phyloP scores from a whole-genome alignment of 1,140 invertebrate species.

The Bombus confusus region DNA sequence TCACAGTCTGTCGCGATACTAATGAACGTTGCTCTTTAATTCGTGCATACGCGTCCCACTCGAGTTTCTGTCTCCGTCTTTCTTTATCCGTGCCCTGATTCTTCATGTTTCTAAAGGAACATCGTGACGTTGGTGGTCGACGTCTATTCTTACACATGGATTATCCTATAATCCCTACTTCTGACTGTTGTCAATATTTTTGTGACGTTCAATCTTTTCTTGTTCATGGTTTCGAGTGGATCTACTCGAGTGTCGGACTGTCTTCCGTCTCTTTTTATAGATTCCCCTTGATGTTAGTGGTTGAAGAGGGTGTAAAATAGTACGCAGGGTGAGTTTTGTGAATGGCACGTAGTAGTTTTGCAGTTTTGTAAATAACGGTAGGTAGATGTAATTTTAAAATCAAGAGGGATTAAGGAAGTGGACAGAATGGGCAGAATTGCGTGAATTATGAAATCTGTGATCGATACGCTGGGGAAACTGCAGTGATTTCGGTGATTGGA shows the following conservation, averaged over 20 bases:
- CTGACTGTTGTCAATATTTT: conserved; percentile 14
- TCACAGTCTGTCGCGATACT: not conserved
- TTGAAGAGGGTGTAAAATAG: not conserved
- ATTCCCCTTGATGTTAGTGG: not conserved
- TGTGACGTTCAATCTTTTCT: conserved; percentile 2
- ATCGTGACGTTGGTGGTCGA: conserved; percentile 3
- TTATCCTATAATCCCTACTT: conserved; percentile 25
- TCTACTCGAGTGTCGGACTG: no score
- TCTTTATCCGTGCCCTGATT: conserved; percentile 21
- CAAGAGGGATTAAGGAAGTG: no score
- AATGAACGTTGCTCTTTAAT: conserved; percentile 35
- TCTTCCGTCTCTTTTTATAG: not conserved
- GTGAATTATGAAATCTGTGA: no score
- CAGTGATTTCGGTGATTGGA: no score
- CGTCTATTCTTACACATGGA: conserved; percentile 26
- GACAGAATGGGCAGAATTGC: no score
- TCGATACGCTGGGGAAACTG: no score
- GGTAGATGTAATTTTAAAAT: no score
- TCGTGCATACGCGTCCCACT: conserved; percentile 19
- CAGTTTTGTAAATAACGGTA: no score
- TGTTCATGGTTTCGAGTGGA: not conserved
- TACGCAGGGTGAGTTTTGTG: not conserved
- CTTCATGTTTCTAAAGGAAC: conserved; percentile 32
- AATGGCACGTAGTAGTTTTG: not conserved
- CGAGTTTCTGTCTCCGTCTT: not conserved